Conservation (phyloP, 2,113 vertebrate genomes). For the Ochotona curzoniae region DNA sequence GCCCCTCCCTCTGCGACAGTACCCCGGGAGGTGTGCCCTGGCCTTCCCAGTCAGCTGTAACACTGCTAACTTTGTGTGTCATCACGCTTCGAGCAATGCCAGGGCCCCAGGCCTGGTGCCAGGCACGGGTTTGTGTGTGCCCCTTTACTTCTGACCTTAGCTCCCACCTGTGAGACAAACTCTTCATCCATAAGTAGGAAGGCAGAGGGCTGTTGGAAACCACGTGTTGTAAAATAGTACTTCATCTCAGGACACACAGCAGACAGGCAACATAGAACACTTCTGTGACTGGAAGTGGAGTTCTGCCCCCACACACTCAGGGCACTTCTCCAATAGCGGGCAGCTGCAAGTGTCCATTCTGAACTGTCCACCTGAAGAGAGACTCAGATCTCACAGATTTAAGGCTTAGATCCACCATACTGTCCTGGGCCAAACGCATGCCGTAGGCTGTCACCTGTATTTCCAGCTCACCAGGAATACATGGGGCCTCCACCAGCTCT, state of each 20-base stretch:
- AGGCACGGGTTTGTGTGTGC: too few species aligned
- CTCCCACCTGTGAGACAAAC: neutral
- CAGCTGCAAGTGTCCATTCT: too few species aligned
- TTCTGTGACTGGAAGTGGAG: neutral
- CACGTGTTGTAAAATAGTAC: neutral
- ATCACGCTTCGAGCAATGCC: neutral
- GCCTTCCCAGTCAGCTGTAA: too few species aligned
- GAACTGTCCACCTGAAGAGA: neutral
- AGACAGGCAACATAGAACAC: neutral
- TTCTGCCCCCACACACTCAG: too few species aligned
- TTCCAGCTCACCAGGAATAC: too few species aligned
- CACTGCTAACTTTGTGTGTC: too few species aligned
- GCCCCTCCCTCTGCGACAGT: too few species aligned
- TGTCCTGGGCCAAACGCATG: too few species aligned
- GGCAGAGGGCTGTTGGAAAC: neutral
- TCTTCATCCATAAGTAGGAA: neutral
- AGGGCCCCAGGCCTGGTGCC: neutral
- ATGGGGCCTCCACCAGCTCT: too few species aligned
- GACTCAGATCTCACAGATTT: rapidly evolving
- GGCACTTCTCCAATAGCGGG: neutral
- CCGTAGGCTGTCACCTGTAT: too few species aligned
- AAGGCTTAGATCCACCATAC: neutral
- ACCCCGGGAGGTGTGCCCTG: too few species aligned
- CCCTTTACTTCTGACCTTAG: too few species aligned
- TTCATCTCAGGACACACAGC: neutral